These are phyloP conservation scores for Vanessa atalanta DNA, from an alignment of 1,140 invertebrate genomes.

Conservation along the genomic window DNA sequence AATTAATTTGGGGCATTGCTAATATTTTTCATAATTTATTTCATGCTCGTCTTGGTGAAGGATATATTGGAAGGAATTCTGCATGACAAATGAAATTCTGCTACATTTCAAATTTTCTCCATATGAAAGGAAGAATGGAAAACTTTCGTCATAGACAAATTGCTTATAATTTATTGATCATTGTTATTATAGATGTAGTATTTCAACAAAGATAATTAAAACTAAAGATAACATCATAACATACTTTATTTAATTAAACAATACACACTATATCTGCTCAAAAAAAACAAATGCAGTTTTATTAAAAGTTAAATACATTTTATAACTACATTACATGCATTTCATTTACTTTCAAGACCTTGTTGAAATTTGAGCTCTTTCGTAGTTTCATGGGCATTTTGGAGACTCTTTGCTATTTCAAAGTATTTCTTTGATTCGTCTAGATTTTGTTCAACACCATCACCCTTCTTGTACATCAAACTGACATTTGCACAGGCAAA, in stretches of 20 bases:
- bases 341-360: constrained; percentile 68
- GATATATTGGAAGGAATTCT: no score
- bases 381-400: constrained; percentile 83
- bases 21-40: no score
- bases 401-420: constrained; percentile 85
- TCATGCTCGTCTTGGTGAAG: no score
- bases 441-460: constrained; percentile 87
- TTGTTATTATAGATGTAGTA: background rate
- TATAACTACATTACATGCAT: background rate
- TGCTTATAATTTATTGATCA: background rate
- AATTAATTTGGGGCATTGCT: no score
- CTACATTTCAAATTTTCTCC: no score
- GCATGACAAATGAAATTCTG: no score
- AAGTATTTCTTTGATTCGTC: constrained; percentile 87
- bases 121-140: no score
- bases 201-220: background rate
- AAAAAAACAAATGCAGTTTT: constrained; percentile 4
- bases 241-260: constrained; percentile 31
- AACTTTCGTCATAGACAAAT: no score
- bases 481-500: constrained; percentile 93
- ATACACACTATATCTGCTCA: background rate
- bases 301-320: constrained; percentile 6
- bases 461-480: constrained; percentile 89
- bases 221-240: constrained; percentile 26
- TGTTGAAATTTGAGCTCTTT: constrained; percentile 85